These are phyloP conservation scores for Pammene fasciana DNA, from an alignment of 2,888 invertebrate genomes.

Conservation along the genomic window DNA sequence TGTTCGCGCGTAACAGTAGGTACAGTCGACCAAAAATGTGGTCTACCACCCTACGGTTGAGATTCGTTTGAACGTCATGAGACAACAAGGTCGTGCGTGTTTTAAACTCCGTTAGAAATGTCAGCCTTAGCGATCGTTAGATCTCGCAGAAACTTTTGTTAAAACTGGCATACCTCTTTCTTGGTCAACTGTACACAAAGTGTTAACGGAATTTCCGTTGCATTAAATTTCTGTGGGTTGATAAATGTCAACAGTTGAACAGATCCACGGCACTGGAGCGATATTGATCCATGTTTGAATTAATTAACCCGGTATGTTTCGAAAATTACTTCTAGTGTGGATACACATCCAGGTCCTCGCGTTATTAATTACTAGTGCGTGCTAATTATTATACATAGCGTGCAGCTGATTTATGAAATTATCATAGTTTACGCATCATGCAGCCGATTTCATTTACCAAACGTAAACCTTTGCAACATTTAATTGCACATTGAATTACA, in stretches of 20 bases:
- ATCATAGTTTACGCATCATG: slow-evolving; percentile 19
- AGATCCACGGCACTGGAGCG: neutral
- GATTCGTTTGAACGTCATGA: no score
- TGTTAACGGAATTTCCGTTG: slow-evolving; percentile 25
- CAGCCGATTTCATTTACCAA: no score
- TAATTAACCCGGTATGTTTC: slow-evolving; percentile 49
- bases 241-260: slow-evolving; percentile 17
- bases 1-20: slow-evolving; percentile 40
- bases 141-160: no score
- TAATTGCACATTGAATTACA: no score
- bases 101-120: no score
- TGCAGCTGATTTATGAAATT: slow-evolving; percentile 44
- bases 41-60: no score
- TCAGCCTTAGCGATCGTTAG: no score
- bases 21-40: no score
- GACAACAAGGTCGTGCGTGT: no score
- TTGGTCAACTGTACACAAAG: no score
- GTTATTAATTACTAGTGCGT: slow-evolving; percentile 24
- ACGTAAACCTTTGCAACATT: no score
- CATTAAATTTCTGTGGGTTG: slow-evolving; percentile 27
- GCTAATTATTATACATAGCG: slow-evolving; percentile 4
- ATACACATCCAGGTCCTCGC: slow-evolving; percentile 25
- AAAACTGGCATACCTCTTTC: no score
- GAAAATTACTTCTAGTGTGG: slow-evolving; percentile 50
- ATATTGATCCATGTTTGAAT: slow-evolving; percentile 36